Evolutionary conservation across 2,113 vertebrate species (phyloP), one percentile per base, ranked within the genome.

Genomic region (Nannospalax galili): DNA sequence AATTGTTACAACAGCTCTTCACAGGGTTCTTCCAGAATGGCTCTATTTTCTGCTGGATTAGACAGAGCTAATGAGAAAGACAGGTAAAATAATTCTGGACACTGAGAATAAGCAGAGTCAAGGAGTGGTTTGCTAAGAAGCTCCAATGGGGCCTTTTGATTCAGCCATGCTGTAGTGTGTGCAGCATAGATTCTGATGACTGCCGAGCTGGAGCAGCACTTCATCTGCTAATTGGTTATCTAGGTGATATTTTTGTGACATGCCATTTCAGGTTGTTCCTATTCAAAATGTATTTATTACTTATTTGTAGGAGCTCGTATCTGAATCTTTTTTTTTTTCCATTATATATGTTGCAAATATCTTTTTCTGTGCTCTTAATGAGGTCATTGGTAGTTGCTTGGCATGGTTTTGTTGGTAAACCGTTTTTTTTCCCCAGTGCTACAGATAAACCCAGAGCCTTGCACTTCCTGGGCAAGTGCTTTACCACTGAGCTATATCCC

Each of bases 11-110:
- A 69, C 45, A 60, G 1, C 35, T 84, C 17, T 84, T 88, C 37
- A 56, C 67, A 72, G 65, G 8, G 20, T 88, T 88, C 65, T 75
- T 94, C 56, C 30, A 94, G 73, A 15, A 58, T 84, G 26, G 37
- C 45, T 81, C 19, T 30, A 74, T 87, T 93, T 93, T 26, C 22
- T 77, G 22, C 87, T 93, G 75, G 35, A 77, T 96, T 84, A 92
- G 70, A 70, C 64, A 84, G 72, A 37, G n/a, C n/a, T 84, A 35
- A 79, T 88, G 30, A 56, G 19, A 91, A 82, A 19, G 6, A 30
- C 88, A 84, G 64, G 72, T 84, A 78, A 88, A 91, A 82, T 82
- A 72, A 72, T 88, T 94, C 70, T 84, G 72, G 69, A 52, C 64
- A 20, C 32, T 64, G 37, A 91, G n/a, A 84, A 52, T 64, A 88